Base-by-base conservation (phyloP, 2,113 vertebrate genomes). In the Rallus limicola region DNA sequence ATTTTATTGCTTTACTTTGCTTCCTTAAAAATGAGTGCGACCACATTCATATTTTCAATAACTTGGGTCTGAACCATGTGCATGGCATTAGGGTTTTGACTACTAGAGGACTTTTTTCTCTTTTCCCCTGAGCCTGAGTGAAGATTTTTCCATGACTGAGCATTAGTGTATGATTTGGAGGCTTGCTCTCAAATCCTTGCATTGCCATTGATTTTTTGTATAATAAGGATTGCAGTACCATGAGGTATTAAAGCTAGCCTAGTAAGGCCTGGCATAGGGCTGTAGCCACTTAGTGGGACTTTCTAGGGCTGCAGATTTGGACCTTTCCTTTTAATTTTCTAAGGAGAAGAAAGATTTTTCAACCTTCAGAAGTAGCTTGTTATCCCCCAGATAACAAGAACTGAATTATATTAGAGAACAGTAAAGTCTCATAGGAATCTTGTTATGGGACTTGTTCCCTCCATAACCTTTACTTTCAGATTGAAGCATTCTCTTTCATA, bases 321-420 rank as follows among this genome's bases (percentile, higher is more conserved):
- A 59, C 16, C 16, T 90, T 89, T 48, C 16, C 18, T 95, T 86
- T 74, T 40, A 56, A 72, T 63, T 79, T 91, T 14, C 60, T 88
- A 40, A 88, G 59, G 23, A 78, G 14, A 59, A 74, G 5, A 5
- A 80, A 86, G 20, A 33, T 67, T 86, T 91, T 91, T 87, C 50
- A 90, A 2, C 28, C 36, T 85, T 60, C 40, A 59, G n/a, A 55
- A 88, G 58, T 4, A 69, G 2, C 23, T 55, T 55, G 18, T 36
- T 93, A 90, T 60, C 12, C 31, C 44, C 28, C 46, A 71, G 36
- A 62, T 58, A 82, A 50, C 0, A 2, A 78, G 64, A 86, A 75
- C 34, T 79, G 38, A 76, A 85, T n/a, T 17, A 44, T 76, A 7
- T 44, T 76, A 64, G 33, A 71, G 31, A 85, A 77, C 53, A 50